Base-by-base conservation (phyloP, 2,113 vertebrate species). In the Elachura formosa region DNA sequence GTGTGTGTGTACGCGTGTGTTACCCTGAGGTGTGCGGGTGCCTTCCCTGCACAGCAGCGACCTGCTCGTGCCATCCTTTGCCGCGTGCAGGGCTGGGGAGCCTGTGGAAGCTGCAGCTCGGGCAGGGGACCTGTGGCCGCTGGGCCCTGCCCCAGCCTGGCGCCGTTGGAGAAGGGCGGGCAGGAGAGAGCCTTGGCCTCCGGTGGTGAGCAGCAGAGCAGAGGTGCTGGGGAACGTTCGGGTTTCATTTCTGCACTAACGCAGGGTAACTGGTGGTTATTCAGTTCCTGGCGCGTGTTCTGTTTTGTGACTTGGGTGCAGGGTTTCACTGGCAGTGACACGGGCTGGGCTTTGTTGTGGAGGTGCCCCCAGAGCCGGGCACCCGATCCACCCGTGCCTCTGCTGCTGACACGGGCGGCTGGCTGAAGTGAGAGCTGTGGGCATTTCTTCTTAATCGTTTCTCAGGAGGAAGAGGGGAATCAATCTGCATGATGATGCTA, bases 161-260 rank as follows among this genome's bases (percentile, higher is more conserved):
- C 93, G 93, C 96, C 94, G 94, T 97, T 90, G 79, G 96, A 92
- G 87, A 89, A 86, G 84, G 96, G 93, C 67, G 93, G 92, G 90
- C 79, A 90, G 87, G 82, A 85, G 95, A 55, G 75, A 71, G 96
- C 76, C 54, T 87, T 97, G 96, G 97, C 97, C 96, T 97, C 89
- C 89, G 97, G 96, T 97, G 94, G 95, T 94, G 97, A 97, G 93
- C 95, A 96, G 97, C 97, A 93, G 97, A 64, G 66, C 91, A 69
- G 95, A 93, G 38, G 33, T 14, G 7, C 3, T 8, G 46, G 36
- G 61, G 61, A 17, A 12, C 2, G 18, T 4, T 66, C 56, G 6
- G 20, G 3, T 45, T 51, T 51, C 33, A 23, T 34, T 83, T 74
- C 38, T 63, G 55, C 20, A 43, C 26, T 56, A 34, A 33, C 49